Evolutionary conservation across 2,113 vertebrate genomes (phyloP).

Genomic region (Phoenicopterus ruber): DNA sequence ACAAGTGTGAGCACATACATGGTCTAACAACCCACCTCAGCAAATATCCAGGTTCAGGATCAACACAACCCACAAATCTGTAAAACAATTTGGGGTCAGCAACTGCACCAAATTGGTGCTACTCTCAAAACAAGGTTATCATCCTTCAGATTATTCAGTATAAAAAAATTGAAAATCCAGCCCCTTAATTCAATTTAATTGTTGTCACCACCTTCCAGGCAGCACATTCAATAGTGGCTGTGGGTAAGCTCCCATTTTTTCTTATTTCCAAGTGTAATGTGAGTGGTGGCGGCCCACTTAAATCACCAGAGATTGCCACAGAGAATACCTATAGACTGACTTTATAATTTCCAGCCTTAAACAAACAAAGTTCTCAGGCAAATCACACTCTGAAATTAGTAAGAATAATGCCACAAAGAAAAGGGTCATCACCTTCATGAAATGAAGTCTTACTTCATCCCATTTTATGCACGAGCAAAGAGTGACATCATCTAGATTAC

Average conservation of each 20-base stretch:
- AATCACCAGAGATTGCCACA: background rate
- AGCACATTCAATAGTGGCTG: background rate
- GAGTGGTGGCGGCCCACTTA: background rate
- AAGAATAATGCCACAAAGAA: background rate
- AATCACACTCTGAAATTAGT: background rate
- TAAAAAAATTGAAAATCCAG: background rate
- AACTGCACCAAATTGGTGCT: background rate
- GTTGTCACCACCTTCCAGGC: background rate
- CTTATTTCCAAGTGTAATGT: background rate
- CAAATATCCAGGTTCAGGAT: background rate
- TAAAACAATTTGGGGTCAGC: background rate
- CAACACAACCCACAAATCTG: no score
- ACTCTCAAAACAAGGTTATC: background rate
- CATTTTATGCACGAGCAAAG: background rate
- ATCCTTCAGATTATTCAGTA: background rate
- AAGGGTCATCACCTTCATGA: background rate
- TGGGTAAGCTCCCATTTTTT: background rate
- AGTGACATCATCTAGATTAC: background rate
- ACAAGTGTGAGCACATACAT: rapidly evolving
- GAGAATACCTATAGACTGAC: background rate
- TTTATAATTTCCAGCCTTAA: background rate
- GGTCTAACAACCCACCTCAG: background rate
- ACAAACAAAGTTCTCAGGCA: background rate
- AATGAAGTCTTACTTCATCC: background rate
- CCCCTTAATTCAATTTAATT: background rate